Conservation (phyloP, 2,797 vertebrate genomes). For the Acrossocheilus fasciatus region DNA sequence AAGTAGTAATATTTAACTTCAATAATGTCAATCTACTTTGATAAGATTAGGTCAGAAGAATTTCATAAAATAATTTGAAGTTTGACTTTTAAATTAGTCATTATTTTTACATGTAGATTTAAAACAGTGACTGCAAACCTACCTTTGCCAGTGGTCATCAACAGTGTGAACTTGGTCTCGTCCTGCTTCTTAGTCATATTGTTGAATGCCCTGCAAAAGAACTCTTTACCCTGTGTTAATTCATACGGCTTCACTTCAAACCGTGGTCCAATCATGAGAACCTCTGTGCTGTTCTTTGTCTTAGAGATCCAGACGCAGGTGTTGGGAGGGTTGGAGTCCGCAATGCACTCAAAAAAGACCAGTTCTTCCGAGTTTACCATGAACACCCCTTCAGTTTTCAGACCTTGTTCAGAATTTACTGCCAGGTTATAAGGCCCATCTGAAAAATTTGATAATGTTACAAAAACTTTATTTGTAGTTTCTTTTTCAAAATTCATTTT, state of each 20-base stretch:
- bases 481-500: background rate
- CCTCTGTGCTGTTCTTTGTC: conserved; percentile 81
- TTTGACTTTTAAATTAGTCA: too few species aligned
- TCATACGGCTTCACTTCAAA: conserved; percentile 84
- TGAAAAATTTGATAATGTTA: conserved; percentile 63
- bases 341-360: conserved; percentile 89
- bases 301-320: conserved; percentile 90
- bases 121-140: background rate
- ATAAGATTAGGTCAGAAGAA: too few species aligned
- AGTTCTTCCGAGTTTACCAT: conserved; percentile 90
- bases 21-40: background rate
- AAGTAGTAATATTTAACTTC: background rate
- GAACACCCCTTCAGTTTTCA: conserved; percentile 88
- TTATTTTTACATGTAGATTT: background rate
- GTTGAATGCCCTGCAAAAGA: conserved; percentile 92
- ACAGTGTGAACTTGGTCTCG: conserved; percentile 89
- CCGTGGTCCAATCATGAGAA: conserved; percentile 86
- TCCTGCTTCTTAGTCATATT: conserved; percentile 88
- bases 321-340: conserved; percentile 96
- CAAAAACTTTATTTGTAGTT: background rate
- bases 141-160: conserved; percentile 88
- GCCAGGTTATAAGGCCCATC: conserved; percentile 95
- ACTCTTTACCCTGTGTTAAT: conserved; percentile 84
- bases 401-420: conserved; percentile 89
- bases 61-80: background rate